Base-by-base conservation (phyloP, 2,888 invertebrate genomes). In the Sesia apiformis region DNA sequence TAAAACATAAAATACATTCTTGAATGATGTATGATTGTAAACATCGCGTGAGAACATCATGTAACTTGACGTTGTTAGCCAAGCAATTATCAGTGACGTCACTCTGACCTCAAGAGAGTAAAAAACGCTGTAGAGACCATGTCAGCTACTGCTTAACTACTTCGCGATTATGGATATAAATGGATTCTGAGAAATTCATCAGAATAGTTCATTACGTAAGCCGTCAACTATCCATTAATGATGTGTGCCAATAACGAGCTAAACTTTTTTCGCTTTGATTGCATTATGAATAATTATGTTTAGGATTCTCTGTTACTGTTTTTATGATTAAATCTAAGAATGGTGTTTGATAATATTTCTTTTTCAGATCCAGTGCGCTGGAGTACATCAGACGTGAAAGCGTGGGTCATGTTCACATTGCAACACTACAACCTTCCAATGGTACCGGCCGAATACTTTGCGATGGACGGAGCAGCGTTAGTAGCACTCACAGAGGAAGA, bases 331-430 rank as follows among this genome's bases (percentile, higher is more conserved):
- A 1, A 23, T 23, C 2, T 23, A 2, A 23, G 1, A 1, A 23
- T 23, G 2, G 23, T 23, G 23, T 23, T 23, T 23, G 23, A 23
- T 23, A 1, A 23, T 23, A 23, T 23, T 54, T 52, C 64, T 52
- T 57, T 87, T 87, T 4, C 86, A 98, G 98, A 98, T 92, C 97
- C 98, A 61, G 92, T 93, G 74, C 92, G 93, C 68, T 98, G 98
- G 98, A 94, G 93, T 66, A 89, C 93, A 8, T 92, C 93, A 57
- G 95, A 98, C 76, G 97, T 97, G 52, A 94, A 95, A 63, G 93
- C 95, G 38, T 98, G 98, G 98, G 91, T 97, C 58, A 92, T 94
- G 77, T 97, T 95, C 93, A 97, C 96, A 66, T 91, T 95, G 58
- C 92, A 94, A 70, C 96, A 97, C 78, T 94, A 94, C 79, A 92